Base-by-base conservation (phyloP, 2,797 vertebrate species). In the Gallinago stenura region DNA sequence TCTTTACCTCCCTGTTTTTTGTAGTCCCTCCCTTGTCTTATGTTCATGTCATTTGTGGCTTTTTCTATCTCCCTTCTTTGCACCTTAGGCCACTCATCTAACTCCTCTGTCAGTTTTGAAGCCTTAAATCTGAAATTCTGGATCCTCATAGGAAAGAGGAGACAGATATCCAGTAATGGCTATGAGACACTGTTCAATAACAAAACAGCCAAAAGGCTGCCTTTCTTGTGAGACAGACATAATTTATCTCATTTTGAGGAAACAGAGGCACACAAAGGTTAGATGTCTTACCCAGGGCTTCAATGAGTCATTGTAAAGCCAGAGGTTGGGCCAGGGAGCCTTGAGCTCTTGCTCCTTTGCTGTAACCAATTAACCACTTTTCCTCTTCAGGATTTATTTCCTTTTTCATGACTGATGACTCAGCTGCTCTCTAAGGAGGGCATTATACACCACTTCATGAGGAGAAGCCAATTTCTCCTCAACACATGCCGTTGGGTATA, bases 401-500 rank as follows among this genome's bases (percentile, higher is more conserved):
- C 17, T 9, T 73, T 80, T 66, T 76, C 76, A n/a, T 33, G 54
- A 83, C 53, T 39, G 18, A 33, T 85, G 89, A 45, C 69, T 96
- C 69, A n/a, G 65, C 65, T 53, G 8, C 69, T 39, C 54, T 58
- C 75, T 68, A 8, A 73, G 66, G 50, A 77, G 28, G 8, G 6
- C 33, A 41, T 85, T 92, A 41, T 30, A 25, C 16, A 57, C 81
- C 1, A 0, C 43, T 68, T 25, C 2, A 20, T 2, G 24, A 30
- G 3, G 19, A 76, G 56, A 41, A 53, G 41, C 70, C 75, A 64
- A 90, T 87, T 96, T 86, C 83, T 89, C 75, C 90, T 60, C 12
- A 10, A 60, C 68, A 26, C 64, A 50, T 9, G 18, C 82, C 17
- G 46, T 22, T 57, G 75, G 53, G 30, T 73, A 18, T 11, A 53